phyloP scores from a whole-genome alignment of 2,797 vertebrate species.

The Chloroceryle inda region DNA sequence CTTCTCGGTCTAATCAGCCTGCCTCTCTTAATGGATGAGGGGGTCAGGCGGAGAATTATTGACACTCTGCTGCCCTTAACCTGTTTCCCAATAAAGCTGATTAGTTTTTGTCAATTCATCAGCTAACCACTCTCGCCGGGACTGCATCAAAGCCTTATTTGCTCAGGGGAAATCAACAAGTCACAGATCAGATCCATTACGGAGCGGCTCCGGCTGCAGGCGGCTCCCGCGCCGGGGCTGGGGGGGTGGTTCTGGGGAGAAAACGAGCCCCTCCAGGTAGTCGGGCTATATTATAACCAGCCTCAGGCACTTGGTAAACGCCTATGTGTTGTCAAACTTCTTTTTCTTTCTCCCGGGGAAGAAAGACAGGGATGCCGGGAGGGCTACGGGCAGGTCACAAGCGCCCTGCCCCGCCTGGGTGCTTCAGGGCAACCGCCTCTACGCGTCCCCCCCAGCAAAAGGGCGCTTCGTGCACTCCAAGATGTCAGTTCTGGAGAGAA shows the following conservation, averaged over 20 bases:
- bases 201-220: slow-evolving; percentile 77
- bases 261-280: neutral
- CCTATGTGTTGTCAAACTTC: neutral
- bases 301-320: neutral
- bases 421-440: rapidly evolving
- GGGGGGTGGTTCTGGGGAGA: neutral
- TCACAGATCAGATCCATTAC: slow-evolving; percentile 85
- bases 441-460: neutral
- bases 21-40: slow-evolving; percentile 93
- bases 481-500: neutral
- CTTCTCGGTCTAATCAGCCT: slow-evolving; percentile 91
- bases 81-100: slow-evolving; percentile 99
- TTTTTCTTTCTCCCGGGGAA: neutral
- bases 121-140: slow-evolving; percentile 85
- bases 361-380: neutral
- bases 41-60: slow-evolving; percentile 95
- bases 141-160: slow-evolving; percentile 89
- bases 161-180: slow-evolving; percentile 98
- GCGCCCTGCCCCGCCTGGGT: rapidly evolving
- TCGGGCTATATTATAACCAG: rapidly evolving
- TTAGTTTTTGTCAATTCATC: slow-evolving; percentile 99
- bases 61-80: slow-evolving; percentile 95
- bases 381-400: neutral
- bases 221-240: neutral
- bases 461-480: rapidly evolving